Evolutionary conservation across 2,888 invertebrate genomes (phyloP).

Genomic region (Drosophila robusta): DNA sequence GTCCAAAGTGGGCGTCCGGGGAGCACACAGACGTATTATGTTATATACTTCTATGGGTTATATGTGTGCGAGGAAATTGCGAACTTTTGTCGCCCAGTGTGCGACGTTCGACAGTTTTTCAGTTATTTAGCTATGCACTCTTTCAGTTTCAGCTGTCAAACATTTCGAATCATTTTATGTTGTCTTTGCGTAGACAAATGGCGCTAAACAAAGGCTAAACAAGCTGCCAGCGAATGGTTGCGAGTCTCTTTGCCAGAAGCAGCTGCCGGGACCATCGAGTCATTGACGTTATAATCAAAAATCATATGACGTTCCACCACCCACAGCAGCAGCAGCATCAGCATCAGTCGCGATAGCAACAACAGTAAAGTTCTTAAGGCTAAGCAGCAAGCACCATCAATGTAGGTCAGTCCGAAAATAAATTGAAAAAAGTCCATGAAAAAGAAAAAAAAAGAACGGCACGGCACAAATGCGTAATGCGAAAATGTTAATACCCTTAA

Average conservation of each 20-base stretch:
- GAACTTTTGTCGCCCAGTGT: conserved; percentile 52
- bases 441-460: conserved; percentile 4
- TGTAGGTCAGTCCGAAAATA: conserved; percentile 78
- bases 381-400: conserved; percentile 50
- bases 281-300: conserved; percentile 74
- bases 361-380: conserved; percentile 37
- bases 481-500: conserved; percentile 13
- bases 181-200: conserved; percentile 53
- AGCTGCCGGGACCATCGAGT: conserved; percentile 56
- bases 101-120: conserved; percentile 51
- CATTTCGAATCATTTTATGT: conserved; percentile 55
- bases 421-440: conserved; percentile 54
- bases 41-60: not conserved
- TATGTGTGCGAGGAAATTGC: conserved; percentile 19
- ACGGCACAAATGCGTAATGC: conserved; percentile 4
- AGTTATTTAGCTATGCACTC: conserved; percentile 28
- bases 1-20: conserved; percentile 25
- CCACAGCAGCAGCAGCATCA: conserved; percentile 12
- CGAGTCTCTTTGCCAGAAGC: conserved; percentile 14
- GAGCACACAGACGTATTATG: not conserved
- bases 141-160: conserved; percentile 68
- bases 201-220: conserved; percentile 41
- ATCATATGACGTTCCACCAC: conserved; percentile 60
- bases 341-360: conserved; percentile 14
- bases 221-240: conserved; percentile 18